Base-by-base conservation (phyloP, 2,113 vertebrate genomes). In the Lathamus discolor region DNA sequence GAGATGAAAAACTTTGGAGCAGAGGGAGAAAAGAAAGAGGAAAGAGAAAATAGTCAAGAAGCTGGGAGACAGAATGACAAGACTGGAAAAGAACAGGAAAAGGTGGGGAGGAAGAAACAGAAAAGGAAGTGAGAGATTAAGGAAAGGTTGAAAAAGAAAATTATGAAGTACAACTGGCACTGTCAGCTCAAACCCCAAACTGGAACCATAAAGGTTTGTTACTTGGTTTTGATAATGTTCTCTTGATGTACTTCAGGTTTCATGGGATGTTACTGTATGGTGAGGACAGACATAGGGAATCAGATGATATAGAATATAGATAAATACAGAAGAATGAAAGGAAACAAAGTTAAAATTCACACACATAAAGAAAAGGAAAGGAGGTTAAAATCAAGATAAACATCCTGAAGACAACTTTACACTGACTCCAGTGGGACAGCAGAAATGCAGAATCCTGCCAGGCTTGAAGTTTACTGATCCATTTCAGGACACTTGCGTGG, bases 1-100 rank as follows among this genome's bases (percentile, higher is more conserved):
- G 75, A 93, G 82, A 88, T 89, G 80, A 86, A 93, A 95, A 63
- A 20, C 29, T 7, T 68, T 8, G 24, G 66, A 86, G 28, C 33
- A 35, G 44, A 61, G 44, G n/a, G 46, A 87, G 49, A 28, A 69
- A 86, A 73, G 51, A 33, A 59, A 83, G 75, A 75, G 23, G 55
- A n/a, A 81, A 54, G 39, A 51, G 28, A 51, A 76, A 95, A 73
- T 63, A 73, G 35, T 23, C 28, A 63, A 54, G 72, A 70, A 86
- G 13, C 24, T 81, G 51, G 28, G 54, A 92, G 61, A 84, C 15
- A 83, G 62, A 75, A 74, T 39, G 72, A 51, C 13, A 77, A 63
- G 41, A 17, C 22, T 67, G 59, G 66, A 80, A 92, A 90, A 59
- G 48, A 92, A 48, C 22, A 68, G 18, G 29, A 69, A 70, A 67